A percentile compares a stretch with the other conserved stretches of the same genome.
phyloP scores from a whole-genome alignment of 2,797 vertebrate species.

The Argentina silus region DNA sequence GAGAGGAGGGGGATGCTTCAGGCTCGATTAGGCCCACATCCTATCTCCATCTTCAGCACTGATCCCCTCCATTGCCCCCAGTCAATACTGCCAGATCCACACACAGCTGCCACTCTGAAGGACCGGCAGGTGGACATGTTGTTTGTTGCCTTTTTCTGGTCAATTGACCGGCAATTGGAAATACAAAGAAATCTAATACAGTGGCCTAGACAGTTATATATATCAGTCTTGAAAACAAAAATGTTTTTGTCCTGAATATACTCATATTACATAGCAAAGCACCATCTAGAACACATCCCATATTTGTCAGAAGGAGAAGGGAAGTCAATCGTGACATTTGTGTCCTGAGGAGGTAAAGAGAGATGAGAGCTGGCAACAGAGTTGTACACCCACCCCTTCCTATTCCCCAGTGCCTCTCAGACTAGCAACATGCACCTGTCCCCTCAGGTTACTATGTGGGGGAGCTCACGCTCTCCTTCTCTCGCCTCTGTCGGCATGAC shows the following conservation, averaged over 20 bases:
- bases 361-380: constrained; percentile 34
- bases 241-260: background rate
- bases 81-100: constrained; percentile 55
- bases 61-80: constrained; percentile 50
- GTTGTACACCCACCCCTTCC: constrained; percentile 27
- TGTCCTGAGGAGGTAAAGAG: constrained; percentile 38
- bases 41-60: constrained; percentile 52
- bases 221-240: background rate
- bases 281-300: background rate
- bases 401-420: constrained; percentile 28
- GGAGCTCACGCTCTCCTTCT: background rate
- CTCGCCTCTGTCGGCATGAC: constrained; percentile 19
- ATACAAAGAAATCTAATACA: background rate
- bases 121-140: constrained; percentile 52
- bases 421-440: constrained; percentile 59
- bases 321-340: constrained; percentile 46
- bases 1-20: constrained; percentile 50
- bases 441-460: constrained; percentile 42
- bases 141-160: background rate
- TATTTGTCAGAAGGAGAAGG: constrained; percentile 8
- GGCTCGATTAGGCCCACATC: constrained; percentile 68
- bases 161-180: constrained; percentile 9
- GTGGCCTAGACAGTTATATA: too few relatives aligned
- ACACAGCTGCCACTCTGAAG: constrained; percentile 64
- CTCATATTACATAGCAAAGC: background rate